Evolutionary conservation across 2,888 invertebrate species (phyloP), one percentile per base, ranked within the genome.

Genomic region (Leptopilina myrica): DNA sequence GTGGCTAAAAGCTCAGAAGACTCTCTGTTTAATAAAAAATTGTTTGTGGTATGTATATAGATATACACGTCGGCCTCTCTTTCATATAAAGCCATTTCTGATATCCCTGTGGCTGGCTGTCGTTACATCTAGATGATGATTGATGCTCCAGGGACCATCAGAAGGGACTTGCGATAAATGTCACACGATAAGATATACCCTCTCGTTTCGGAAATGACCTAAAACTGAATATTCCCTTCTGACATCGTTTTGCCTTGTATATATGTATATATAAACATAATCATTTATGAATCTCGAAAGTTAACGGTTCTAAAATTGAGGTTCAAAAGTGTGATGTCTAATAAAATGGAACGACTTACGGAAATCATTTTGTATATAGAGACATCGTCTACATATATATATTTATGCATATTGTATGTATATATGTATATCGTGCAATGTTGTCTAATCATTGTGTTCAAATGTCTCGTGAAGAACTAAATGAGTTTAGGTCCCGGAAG

Each of bases 81-180:
- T 56, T 73, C 82, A 78, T 49, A 75, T 77, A 83, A 79, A 86
- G 85, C 86, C 83, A 86, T 86, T 84, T 84, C 81, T 79, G 85
- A 86, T 86, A 81, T 82, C 77, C 77, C 64, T 83, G 81, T 83
- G 81, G 79, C 78, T 85, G 33, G 83, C 87, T 87, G 85, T 85
- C 84, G 81, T 82, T 82, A 78, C 65, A 49, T 66, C 81, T 78
- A 82, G 88, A 87, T 84, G 86, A 87, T 87, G 87, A 87, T 87
- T 80, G 88, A 83, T 85, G 85, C 86, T 81, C 81, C 82, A 83
- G 85, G 82, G 85, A 85, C 80, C 59, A 81, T 73, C 82, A 78
- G 79, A 78, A 78, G 81, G 84, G 56, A 73, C 73, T 73, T 73
- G 56, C 33, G 56, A 73, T 73, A 56, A 73, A 73, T 73, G 56